A percentile compares a stretch with the other conserved stretches of the same genome.
Conservation (phyloP, 64 coral and sea anemone genomes). For the Dendronephthya gigantea region DNA sequence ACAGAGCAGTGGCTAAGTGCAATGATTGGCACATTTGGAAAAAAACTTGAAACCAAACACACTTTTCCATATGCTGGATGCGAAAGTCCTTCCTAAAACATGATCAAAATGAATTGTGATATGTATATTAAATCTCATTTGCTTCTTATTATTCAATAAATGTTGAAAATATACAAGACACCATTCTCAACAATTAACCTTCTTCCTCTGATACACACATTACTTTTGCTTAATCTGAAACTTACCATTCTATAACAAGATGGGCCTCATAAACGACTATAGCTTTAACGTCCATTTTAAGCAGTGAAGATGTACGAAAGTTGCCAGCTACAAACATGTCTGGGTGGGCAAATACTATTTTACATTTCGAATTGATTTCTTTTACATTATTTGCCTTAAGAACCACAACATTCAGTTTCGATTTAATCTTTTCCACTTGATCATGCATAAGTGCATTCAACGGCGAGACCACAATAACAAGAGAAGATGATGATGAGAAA, state of each 20-base stretch:
- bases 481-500: neutral
- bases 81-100: neutral
- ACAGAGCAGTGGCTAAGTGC: neutral
- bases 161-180: neutral
- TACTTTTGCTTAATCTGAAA: too few relatives aligned
- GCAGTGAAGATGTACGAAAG: neutral
- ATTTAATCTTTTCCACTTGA: neutral
- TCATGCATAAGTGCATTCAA: neutral
- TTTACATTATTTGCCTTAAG: neutral
- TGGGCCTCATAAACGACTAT: constrained; percentile 1
- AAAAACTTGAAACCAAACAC: neutral
- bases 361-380: neutral
- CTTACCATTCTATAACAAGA: constrained; percentile 4
- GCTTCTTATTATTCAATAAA: neutral
- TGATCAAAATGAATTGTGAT: constrained; percentile 26
- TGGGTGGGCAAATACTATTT: neutral
- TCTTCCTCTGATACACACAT: too few relatives aligned
- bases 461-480: neutral
- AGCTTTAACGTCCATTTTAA: neutral
- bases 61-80: neutral
- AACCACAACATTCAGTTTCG: neutral
- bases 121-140: neutral
- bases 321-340: neutral
- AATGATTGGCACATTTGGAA: neutral
- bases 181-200: too few relatives aligned